phyloP scores from a whole-genome alignment of 2,113 vertebrate species.

The Indri indri region DNA sequence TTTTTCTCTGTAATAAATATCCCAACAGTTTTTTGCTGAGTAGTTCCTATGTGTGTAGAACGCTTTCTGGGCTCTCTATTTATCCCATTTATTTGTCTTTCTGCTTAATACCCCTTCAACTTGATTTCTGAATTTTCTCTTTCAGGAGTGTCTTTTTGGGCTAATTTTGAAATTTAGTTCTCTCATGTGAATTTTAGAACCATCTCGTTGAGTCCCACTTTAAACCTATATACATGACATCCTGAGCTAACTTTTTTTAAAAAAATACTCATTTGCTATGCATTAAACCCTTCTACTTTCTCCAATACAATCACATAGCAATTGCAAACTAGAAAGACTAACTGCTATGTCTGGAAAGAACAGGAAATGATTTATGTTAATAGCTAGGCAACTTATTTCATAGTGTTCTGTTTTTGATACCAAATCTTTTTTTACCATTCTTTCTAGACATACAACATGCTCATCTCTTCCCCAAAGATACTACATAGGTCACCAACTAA shows the following conservation, averaged over 20 bases:
- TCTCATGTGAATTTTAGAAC: neutral
- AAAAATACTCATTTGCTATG: no score
- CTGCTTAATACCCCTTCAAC: neutral
- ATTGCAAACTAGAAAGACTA: neutral
- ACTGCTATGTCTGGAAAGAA: neutral
- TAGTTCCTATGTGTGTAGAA: neutral
- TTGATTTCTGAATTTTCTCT: neutral
- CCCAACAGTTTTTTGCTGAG: neutral
- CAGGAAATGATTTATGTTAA: neutral
- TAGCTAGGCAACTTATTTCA: neutral
- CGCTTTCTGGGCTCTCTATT: neutral
- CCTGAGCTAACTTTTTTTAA: no score
- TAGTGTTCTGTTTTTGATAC: neutral
- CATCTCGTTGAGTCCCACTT: neutral
- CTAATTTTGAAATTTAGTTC: neutral
- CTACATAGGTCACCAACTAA: neutral
- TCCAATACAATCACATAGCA: neutral
- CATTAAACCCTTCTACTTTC: neutral
- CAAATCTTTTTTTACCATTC: neutral
- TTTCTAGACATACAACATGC: neutral
- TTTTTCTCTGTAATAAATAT: neutral
- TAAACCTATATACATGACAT: neutral
- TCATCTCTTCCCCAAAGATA: neutral
- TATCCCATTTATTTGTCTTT: neutral
- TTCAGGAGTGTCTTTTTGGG: neutral